Evolutionary conservation across 2,797 vertebrate species (phyloP).

Genomic region (Pterois miles): DNA sequence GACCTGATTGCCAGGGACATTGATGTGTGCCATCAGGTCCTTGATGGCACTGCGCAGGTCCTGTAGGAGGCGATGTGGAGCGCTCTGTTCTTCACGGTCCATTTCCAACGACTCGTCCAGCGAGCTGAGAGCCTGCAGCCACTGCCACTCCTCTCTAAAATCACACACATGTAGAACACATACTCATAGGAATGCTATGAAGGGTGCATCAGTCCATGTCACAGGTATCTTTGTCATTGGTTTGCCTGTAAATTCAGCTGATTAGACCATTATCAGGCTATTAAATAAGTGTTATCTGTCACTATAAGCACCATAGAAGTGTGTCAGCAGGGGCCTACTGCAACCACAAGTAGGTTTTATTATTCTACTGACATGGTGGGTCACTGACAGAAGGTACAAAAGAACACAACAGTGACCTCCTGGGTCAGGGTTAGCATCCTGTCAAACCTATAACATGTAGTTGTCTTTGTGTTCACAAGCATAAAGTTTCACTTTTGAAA

Average conservation of each 20-base stretch:
- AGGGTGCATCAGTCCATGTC: background rate
- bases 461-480: too few relatives aligned
- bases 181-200: background rate
- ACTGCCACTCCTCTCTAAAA: constrained; percentile 93
- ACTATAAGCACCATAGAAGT: too few relatives aligned
- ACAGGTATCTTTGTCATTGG: background rate
- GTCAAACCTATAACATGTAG: too few relatives aligned
- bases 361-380: too few relatives aligned
- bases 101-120: constrained; percentile 81
- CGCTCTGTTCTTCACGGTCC: constrained; percentile 79
- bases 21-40: constrained; percentile 88
- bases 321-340: too few relatives aligned
- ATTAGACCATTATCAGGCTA: too few relatives aligned
- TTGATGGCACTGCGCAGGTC: constrained; percentile 88
- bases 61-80: constrained; percentile 86
- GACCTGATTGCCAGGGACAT: constrained; percentile 89
- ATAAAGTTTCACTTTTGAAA: too few relatives aligned
- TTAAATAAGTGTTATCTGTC: too few relatives aligned
- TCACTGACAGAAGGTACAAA: too few relatives aligned
- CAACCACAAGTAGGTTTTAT: too few relatives aligned
- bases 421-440: too few relatives aligned
- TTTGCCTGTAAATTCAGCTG: background rate
- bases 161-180: background rate
- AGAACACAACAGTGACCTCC: too few relatives aligned
- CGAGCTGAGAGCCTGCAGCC: constrained; percentile 87